A percentile compares a stretch with the other conserved stretches of the same genome.
Evolutionary conservation across 2,888 invertebrate species (phyloP).

Genomic region (Drosophila lacicola): DNA sequence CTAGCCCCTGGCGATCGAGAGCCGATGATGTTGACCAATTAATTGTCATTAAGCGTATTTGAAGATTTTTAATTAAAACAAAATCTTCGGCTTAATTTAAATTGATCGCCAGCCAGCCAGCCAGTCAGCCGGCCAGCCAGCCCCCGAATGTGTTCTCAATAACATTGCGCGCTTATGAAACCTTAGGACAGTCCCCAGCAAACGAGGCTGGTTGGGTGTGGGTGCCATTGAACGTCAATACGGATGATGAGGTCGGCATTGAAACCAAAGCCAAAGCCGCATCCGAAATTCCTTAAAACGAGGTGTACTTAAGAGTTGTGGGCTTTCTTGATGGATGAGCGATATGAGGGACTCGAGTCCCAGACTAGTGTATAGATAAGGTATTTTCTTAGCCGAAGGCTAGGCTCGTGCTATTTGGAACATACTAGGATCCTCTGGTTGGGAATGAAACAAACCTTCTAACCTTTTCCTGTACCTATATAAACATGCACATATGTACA

Average conservation of each 20-base stretch:
- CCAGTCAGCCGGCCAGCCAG: background rate
- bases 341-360: too few relatives aligned
- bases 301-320: slow-evolving; percentile 9
- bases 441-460: too few relatives aligned
- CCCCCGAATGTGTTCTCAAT: slow-evolving; percentile 51
- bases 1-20: slow-evolving; percentile 41
- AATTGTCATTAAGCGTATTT: slow-evolving; percentile 81
- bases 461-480: too few relatives aligned
- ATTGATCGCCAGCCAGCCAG: slow-evolving; percentile 67
- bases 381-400: too few relatives aligned
- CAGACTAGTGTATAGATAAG: too few relatives aligned
- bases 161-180: slow-evolving; percentile 43
- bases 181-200: slow-evolving; percentile 7
- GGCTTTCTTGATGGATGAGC: too few relatives aligned
- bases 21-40: slow-evolving; percentile 73
- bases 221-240: slow-evolving; percentile 40
- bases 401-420: too few relatives aligned
- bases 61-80: slow-evolving; percentile 81
- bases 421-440: too few relatives aligned
- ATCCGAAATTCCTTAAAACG: slow-evolving; percentile 16
- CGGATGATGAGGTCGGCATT: slow-evolving; percentile 45
- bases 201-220: slow-evolving; percentile 19
- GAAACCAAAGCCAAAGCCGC: slow-evolving; percentile 51
- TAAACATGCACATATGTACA: too few relatives aligned
- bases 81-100: slow-evolving; percentile 80